These are phyloP conservation scores for Rhopalosiphum padi DNA, from an alignment of 1,140 invertebrate genomes.

Conservation along the genomic window DNA sequence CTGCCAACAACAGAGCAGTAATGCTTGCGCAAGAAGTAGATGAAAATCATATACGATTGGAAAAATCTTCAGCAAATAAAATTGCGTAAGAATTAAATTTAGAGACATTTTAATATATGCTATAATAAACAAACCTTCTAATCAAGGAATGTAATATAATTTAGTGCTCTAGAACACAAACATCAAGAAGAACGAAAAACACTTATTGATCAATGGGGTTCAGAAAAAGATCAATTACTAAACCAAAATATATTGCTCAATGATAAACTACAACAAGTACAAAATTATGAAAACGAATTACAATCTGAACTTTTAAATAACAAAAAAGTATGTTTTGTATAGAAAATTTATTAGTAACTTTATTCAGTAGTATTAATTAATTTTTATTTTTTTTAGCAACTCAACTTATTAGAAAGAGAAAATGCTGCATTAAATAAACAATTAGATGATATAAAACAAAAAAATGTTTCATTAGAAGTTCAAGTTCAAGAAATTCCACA, in stretches of 20 bases:
- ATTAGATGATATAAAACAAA: slow-evolving; percentile 27
- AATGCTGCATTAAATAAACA: slow-evolving; percentile 30
- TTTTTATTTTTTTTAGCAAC: background rate
- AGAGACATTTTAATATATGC: no score
- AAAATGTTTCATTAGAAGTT: slow-evolving; percentile 39
- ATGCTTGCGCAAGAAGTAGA: slow-evolving; percentile 87
- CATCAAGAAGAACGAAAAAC: slow-evolving; percentile 77
- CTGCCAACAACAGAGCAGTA: slow-evolving; percentile 81
- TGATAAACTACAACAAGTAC: slow-evolving; percentile 65
- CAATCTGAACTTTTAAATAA: slow-evolving; percentile 66
- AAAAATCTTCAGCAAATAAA: slow-evolving; percentile 74
- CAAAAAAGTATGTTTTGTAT: slow-evolving; percentile 66
- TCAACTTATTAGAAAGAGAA: slow-evolving; percentile 48
- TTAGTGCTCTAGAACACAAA: slow-evolving; percentile 75
- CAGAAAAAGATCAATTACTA: slow-evolving; percentile 75
- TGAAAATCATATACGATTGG: slow-evolving; percentile 82
- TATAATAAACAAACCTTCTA: background rate
- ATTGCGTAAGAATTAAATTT: slow-evolving; percentile 63
- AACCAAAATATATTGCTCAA: slow-evolving; percentile 68
- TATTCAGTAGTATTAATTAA: background rate
- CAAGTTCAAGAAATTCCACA: slow-evolving; percentile 53
- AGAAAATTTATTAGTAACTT: background rate
- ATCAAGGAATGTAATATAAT: slow-evolving; percentile 44
- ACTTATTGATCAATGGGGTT: slow-evolving; percentile 71
- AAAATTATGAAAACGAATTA: slow-evolving; percentile 68